phyloP scores from a whole-genome alignment of 2,888 invertebrate species.

The Archips xylosteana region DNA sequence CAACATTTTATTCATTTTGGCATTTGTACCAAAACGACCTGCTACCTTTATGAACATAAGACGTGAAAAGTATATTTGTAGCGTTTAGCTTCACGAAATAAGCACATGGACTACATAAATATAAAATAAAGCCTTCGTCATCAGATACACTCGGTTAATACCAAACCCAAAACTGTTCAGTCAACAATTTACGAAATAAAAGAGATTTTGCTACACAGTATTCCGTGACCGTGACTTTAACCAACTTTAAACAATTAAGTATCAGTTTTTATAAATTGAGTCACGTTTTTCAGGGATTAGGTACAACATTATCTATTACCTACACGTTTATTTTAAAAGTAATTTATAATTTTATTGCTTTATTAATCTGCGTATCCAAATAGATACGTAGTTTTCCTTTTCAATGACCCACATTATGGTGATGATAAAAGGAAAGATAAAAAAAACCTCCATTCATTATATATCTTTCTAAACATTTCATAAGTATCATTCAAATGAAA shows the following conservation, averaged over 20 bases:
- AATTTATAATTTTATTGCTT: slow-evolving; percentile 21
- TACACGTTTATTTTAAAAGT: slow-evolving; percentile 16
- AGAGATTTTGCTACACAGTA: neutral
- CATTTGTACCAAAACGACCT: too few relatives aligned
- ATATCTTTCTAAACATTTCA: too few relatives aligned
- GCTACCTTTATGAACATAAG: too few relatives aligned
- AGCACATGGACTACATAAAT: too few relatives aligned
- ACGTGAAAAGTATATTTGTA: too few relatives aligned
- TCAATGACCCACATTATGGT: slow-evolving; percentile 21
- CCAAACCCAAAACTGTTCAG: neutral
- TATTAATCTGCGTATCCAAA: slow-evolving; percentile 13
- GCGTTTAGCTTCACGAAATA: too few relatives aligned
- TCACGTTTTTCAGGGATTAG: slow-evolving; percentile 43
- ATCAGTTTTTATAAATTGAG: slow-evolving; percentile 24
- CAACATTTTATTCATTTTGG: too few relatives aligned
- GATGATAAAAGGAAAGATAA: neutral
- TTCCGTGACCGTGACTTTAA: neutral
- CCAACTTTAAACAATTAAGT: neutral
- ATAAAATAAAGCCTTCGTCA: neutral
- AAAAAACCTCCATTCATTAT: neutral
- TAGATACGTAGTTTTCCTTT: slow-evolving; percentile 13
- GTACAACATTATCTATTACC: slow-evolving; percentile 15
- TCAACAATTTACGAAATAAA: neutral
- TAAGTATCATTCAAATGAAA: too few relatives aligned
- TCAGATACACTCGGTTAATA: neutral